Conservation (phyloP, 2,113 vertebrate genomes). For the Passer domesticus region DNA sequence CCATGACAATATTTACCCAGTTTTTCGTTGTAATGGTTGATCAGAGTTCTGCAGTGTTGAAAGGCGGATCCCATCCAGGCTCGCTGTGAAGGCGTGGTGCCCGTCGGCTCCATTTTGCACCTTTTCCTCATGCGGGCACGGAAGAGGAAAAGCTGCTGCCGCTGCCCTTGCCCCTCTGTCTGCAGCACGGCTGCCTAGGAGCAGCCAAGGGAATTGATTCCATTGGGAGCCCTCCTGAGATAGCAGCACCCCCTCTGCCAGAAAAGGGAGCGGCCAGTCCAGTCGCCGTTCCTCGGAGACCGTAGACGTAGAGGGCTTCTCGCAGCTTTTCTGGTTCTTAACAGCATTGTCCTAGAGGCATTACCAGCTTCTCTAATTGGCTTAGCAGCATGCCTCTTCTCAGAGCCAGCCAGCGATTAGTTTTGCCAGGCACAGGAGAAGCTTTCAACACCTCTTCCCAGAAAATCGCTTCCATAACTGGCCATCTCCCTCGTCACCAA, state of each 20-base stretch:
- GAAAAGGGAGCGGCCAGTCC: too few species aligned
- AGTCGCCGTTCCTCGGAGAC: background rate
- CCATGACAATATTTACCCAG: background rate
- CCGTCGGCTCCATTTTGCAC: background rate
- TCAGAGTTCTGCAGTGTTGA: background rate
- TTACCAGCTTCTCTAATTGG: background rate
- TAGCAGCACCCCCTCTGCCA: too few species aligned
- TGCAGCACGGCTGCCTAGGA: too few species aligned
- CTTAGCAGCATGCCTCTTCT: background rate
- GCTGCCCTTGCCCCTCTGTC: too few species aligned
- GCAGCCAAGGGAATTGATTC: too few species aligned
- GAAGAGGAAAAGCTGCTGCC: background rate
- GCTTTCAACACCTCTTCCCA: background rate
- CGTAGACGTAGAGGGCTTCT: too few species aligned
- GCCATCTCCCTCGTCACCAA: background rate
- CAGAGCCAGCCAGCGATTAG: too few species aligned
- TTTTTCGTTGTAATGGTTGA: background rate
- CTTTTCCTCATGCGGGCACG: too few species aligned
- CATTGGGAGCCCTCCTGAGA: too few species aligned
- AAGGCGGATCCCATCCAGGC: background rate
- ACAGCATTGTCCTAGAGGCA: background rate
- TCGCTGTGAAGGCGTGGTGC: background rate
- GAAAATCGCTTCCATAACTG: background rate
- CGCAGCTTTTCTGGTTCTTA: too few species aligned
- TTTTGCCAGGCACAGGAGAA: background rate